Conservation (phyloP, 2,113 vertebrate genomes). For the Gallinago undulata region DNA sequence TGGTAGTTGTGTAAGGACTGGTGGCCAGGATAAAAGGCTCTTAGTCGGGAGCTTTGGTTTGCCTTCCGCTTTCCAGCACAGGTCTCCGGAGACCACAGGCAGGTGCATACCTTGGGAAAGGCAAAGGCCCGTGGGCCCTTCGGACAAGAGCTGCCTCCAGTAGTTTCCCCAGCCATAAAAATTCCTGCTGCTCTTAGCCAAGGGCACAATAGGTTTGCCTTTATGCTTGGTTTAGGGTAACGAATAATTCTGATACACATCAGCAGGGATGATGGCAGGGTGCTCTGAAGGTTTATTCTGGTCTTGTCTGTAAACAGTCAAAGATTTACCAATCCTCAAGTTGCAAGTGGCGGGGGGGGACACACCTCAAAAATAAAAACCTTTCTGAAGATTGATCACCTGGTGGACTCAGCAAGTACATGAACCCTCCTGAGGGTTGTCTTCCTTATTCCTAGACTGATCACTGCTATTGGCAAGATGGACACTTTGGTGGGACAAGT, state of each 20-base stretch:
- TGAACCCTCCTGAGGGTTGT: neutral
- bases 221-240: neutral
- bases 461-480: neutral
- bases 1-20: neutral
- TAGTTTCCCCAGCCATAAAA: neutral
- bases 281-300: neutral
- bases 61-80: fast-evolving
- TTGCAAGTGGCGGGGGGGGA: fast-evolving
- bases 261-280: neutral
- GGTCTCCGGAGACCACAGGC: neutral
- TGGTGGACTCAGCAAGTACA: neutral
- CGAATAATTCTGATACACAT: neutral
- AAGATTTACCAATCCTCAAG: neutral
- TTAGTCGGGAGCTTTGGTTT: fast-evolving
- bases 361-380: neutral
- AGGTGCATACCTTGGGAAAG: fast-evolving
- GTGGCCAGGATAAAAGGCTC: neutral
- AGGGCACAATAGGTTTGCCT: neutral
- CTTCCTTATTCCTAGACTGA: neutral
- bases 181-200: neutral
- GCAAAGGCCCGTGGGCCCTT: neutral
- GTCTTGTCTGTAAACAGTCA: neutral
- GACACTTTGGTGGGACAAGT: neutral
- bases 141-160: fast-evolving
- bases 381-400: neutral